Evolutionary conservation across 2,888 invertebrate genomes (phyloP), one percentile per base, ranked within the genome.

Genomic region (Pherbina coryleti): DNA sequence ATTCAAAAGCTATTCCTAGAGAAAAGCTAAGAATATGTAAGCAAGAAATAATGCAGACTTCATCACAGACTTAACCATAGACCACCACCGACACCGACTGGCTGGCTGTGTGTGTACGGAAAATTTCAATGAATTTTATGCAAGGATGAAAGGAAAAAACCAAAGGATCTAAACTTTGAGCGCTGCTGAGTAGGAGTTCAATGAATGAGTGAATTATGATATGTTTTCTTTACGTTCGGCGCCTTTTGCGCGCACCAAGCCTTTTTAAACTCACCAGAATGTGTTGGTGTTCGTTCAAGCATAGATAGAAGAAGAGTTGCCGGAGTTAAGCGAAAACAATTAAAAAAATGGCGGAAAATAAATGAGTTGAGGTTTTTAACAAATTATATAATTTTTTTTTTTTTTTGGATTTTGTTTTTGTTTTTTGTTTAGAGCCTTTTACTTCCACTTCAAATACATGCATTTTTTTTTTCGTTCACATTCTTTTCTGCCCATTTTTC

Each of bases 121-220:
- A 28, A n/a, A 25, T 60, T 60, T 60, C 28, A 14, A 28, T 14
- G 28, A 44, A 44, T 11, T 44, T 44, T 44, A 44, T 37, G 44
- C 44, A 44, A 44, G 44, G 11, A 11, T 44, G 44, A 44, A 44
- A 44, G 44, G 2, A 44, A 44, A 44, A 44, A 31, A 31, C n/a
- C n/a, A n/a, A n/a, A 44, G 44, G 44, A 11, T 44, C 11, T 2
- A 44, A 11, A 44, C 14, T 44, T 44, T 44, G 44, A 11, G 14
- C 44, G 44, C 44, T 44, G 44, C 44, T 44, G 14, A 44, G 14
- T 1, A 44, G 11, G 44, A 44, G 44, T 64, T 64, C 64, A 28
- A 17, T 17, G 62, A 64, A 64, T 64, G 62, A 64, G 34, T 64
- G 64, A 64, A 64, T 64, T 44, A 44, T 44, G 44, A 44, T 44